Conservation (phyloP, 2,888 invertebrate genomes). For the Eupithecia subfuscata region DNA sequence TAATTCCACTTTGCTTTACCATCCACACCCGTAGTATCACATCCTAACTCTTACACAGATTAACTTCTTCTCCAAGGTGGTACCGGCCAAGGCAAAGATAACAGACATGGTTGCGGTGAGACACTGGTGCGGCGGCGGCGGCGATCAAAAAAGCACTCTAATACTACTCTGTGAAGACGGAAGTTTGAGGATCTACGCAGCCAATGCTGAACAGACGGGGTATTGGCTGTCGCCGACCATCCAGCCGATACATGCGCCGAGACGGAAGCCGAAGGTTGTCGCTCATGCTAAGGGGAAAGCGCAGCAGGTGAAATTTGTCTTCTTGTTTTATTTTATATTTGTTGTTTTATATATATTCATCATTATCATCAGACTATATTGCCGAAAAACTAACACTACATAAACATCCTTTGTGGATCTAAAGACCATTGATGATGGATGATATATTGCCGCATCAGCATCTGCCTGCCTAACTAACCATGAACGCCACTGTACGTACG, state of each 20-base stretch:
- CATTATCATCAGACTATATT: too few species aligned
- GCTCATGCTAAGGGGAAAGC: slow-evolving; percentile 68
- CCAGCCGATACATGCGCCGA: slow-evolving; percentile 76
- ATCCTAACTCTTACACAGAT: slow-evolving; percentile 21
- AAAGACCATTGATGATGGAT: too few species aligned
- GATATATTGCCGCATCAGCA: too few species aligned
- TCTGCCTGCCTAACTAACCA: too few species aligned
- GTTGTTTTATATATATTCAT: too few species aligned
- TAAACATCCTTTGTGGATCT: too few species aligned
- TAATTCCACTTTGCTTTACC: background rate
- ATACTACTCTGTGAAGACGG: slow-evolving; percentile 98
- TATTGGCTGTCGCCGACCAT: slow-evolving; percentile 85
- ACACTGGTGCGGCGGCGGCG: slow-evolving; percentile 91
- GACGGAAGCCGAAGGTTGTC: slow-evolving; percentile 61
- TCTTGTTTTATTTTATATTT: background rate
- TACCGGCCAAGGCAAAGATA: slow-evolving; percentile 96
- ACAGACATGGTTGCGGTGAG: slow-evolving; percentile 98
- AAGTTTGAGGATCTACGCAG: slow-evolving; percentile 96
- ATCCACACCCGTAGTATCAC: slow-evolving; percentile 11
- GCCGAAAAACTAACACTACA: too few species aligned
- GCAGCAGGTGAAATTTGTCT: slow-evolving; percentile 61
- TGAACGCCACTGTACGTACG: too few species aligned
- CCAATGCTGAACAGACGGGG: slow-evolving; percentile 92
- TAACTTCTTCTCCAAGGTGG: slow-evolving; percentile 66
- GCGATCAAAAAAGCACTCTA: slow-evolving; percentile 94